Evolutionary conservation across 2,797 vertebrate genomes (phyloP).

Genomic region (Channa striata): DNA sequence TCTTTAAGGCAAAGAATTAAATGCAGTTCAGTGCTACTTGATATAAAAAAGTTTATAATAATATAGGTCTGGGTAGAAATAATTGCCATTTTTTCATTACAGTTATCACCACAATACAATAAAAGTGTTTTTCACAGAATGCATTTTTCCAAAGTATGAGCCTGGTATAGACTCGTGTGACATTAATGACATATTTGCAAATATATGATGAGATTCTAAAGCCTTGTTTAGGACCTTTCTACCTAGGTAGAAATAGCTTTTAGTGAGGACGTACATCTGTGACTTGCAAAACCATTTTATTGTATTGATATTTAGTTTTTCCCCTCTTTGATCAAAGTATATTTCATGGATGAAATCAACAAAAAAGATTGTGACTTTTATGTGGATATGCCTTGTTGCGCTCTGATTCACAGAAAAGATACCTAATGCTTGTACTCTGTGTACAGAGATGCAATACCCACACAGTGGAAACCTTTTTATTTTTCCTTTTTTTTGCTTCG

Average conservation of each 20-base stretch:
- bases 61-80: too few species aligned
- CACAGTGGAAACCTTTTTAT: slow-evolving; percentile 29
- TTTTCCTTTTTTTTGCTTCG: slow-evolving; percentile 11
- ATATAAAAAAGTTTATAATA: too few species aligned
- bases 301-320: neutral
- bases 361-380: slow-evolving; percentile 21
- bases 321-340: neutral
- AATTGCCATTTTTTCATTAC: too few species aligned
- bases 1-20: too few species aligned
- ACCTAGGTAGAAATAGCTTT: neutral
- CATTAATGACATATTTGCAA: too few species aligned
- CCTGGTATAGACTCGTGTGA: too few species aligned
- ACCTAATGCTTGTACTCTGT: slow-evolving; percentile 27
- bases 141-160: too few species aligned
- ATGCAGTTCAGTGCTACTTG: too few species aligned
- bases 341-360: slow-evolving; percentile 12
- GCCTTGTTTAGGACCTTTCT: neutral
- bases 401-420: slow-evolving; percentile 27
- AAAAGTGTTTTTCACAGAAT: too few species aligned
- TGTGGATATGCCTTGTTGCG: slow-evolving; percentile 19
- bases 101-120: too few species aligned
- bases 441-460: slow-evolving; percentile 2
- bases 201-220: neutral
- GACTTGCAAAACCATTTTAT: neutral
- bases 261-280: neutral